These are phyloP conservation scores for Cynodonichthys magdalenae DNA, from an alignment of 2,797 vertebrate species.

Conservation along the genomic window DNA sequence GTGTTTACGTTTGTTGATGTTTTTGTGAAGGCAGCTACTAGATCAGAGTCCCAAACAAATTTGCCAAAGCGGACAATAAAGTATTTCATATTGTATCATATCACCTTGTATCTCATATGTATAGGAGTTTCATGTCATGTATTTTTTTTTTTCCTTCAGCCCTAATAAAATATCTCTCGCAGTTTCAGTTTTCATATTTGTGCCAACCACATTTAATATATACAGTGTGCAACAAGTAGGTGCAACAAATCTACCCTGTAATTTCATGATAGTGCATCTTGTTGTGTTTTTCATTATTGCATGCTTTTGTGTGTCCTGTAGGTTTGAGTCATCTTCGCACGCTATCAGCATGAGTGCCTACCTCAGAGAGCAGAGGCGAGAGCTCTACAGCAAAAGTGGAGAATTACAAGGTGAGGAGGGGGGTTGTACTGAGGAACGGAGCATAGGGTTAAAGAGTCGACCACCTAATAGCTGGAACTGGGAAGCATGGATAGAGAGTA, in stretches of 20 bases:
- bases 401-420: conserved; percentile 91
- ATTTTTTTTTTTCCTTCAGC: no score
- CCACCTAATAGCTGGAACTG: neutral
- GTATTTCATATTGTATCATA: no score
- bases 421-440: neutral
- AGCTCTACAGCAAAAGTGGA: conserved; percentile 96
- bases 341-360: conserved; percentile 99
- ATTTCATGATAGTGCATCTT: neutral
- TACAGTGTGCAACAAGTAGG: neutral
- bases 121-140: no score
- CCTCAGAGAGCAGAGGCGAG: conserved; percentile 92
- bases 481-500: conserved; percentile 8
- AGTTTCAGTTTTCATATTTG: neutral
- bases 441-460: no score
- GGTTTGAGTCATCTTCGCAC: conserved; percentile 97
- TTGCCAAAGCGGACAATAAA: no score
- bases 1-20: no score
- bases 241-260: neutral
- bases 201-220: no score
- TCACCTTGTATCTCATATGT: no score
- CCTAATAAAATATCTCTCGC: no score
- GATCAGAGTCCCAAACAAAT: no score
- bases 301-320: conserved; percentile 57
- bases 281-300: conserved; percentile 6
- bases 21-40: no score